These are phyloP conservation scores for Thymallus thymallus DNA, from an alignment of 2,113 vertebrate species.

Conservation along the genomic window DNA sequence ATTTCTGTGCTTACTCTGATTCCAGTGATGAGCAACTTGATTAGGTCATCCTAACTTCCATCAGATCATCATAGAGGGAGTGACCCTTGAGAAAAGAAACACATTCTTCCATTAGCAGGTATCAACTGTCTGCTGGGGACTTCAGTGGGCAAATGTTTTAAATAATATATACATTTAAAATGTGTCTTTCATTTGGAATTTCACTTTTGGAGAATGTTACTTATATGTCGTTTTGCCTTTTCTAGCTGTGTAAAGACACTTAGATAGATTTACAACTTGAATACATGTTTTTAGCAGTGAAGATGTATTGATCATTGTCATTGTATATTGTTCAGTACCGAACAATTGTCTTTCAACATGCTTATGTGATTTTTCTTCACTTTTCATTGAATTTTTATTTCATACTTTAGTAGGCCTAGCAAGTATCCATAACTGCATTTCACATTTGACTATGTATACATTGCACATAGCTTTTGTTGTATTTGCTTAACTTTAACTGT, in stretches of 20 bases:
- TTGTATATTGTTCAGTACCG: neutral
- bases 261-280: neutral
- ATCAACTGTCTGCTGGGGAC: neutral
- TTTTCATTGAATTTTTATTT: too few species aligned
- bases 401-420: too few species aligned
- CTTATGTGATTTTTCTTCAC: too few species aligned
- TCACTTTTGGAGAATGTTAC: neutral
- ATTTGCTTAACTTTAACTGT: too few species aligned
- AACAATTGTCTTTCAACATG: too few species aligned
- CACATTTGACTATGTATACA: too few species aligned
- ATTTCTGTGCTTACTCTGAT: neutral
- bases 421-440: too few species aligned
- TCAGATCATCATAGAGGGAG: neutral
- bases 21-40: conserved; percentile 69
- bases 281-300: neutral
- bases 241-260: neutral
- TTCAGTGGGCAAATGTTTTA: neutral
- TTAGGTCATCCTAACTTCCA: conserved; percentile 47
- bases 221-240: neutral
- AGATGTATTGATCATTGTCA: neutral
- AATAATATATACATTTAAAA: neutral
- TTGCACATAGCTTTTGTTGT: too few species aligned
- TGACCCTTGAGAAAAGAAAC: neutral
- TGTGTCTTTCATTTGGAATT: neutral
- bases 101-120: neutral